Evolutionary conservation across 2,888 invertebrate genomes (phyloP), one percentile per base, ranked within the genome.

Genomic region (Smittia aterrima): DNA sequence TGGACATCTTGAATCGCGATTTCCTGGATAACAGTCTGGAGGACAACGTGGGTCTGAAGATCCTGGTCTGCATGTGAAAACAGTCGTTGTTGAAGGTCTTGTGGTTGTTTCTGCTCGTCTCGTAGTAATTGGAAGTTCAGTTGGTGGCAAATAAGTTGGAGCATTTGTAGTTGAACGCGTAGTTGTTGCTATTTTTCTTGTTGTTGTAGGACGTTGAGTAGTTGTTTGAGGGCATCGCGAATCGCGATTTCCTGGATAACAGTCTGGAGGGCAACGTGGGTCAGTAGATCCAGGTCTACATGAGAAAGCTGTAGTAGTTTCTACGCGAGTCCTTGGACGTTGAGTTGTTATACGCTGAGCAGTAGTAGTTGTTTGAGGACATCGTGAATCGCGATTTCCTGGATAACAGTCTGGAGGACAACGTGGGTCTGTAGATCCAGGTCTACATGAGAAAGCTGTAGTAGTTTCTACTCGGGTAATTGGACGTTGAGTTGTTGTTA

Each of bases 51-150:
- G 78, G 74, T 82, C 82, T 4, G 54, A 77, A 2, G 79, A 79
- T 0, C 82, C 82, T 0, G 82, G 82, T 76, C 79, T 83, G 72
- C 83, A 83, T 1, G 76, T 54, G 1, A 79, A 78, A 58, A 77
- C 76, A 18, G 77, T 62, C 1, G 77, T 73, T 7, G 77, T 73
- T 18, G 78, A 78, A 18, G 79, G 79, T 27, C 77, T 78, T 0
- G 79, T 79, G 38, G 78, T 77, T 4, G 76, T 75, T 38, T 4
- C 9, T 38, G 38, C 6, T 7, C 38, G 38, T 13, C 78, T 76
- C n/a, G 80, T 78, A 0, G 79, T 78, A 0, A 78, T 79, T 13
- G 6, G 4, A 7, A 9, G 6, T 7, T 9, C 4, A 76, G 9
- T 53, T 53, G 53, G 53, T 7, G 3, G 16, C 9, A 11, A 16